A percentile compares a stretch with the other conserved stretches of the same genome.
These are phyloP conservation scores for Apoda limacodes DNA, from an alignment of 2,888 invertebrate species.

Conservation along the genomic window DNA sequence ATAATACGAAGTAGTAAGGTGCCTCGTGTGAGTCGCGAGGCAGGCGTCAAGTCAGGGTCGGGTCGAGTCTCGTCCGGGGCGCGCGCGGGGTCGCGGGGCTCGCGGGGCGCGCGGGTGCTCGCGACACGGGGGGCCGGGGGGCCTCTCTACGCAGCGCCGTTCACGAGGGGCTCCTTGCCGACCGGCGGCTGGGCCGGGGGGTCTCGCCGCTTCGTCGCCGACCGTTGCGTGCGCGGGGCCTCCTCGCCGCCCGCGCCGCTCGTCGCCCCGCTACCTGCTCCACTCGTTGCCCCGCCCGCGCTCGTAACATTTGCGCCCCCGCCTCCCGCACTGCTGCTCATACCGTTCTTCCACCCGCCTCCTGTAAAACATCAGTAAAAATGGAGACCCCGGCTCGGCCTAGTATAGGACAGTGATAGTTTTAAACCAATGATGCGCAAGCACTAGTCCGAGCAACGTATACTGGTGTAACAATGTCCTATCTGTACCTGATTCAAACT, in stretches of 20 bases:
- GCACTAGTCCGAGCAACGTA: too few relatives aligned
- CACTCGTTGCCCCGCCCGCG: slow-evolving; percentile 30
- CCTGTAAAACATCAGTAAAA: too few relatives aligned
- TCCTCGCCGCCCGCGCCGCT: slow-evolving; percentile 17
- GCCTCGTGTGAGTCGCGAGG: slow-evolving; percentile 5
- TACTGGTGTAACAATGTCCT: too few relatives aligned
- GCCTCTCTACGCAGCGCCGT: slow-evolving; percentile 69
- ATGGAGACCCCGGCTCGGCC: too few relatives aligned
- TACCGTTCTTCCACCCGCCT: slow-evolving; percentile 62
- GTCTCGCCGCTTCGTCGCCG: slow-evolving; percentile 36
- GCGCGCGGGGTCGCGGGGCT: slow-evolving; percentile 9
- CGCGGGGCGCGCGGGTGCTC: slow-evolving; percentile 9
- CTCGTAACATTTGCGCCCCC: slow-evolving; percentile 15
- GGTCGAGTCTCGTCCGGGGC: slow-evolving; percentile 16
- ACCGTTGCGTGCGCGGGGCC: slow-evolving; percentile 20
- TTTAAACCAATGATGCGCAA: too few relatives aligned
- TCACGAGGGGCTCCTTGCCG: slow-evolving; percentile 75
- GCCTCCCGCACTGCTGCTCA: slow-evolving; percentile 16
- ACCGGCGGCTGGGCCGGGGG: slow-evolving; percentile 65
- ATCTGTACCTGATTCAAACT: too few relatives aligned
- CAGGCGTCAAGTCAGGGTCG: slow-evolving; percentile 18
- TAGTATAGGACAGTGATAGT: too few relatives aligned
- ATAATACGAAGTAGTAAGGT: slow-evolving; percentile 54
- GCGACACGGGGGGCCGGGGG: slow-evolving; percentile 5
- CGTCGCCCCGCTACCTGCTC: slow-evolving; percentile 21